These are phyloP conservation scores for Ridgeia piscesae DNA, from an alignment of 1,140 invertebrate genomes.

Conservation along the genomic window DNA sequence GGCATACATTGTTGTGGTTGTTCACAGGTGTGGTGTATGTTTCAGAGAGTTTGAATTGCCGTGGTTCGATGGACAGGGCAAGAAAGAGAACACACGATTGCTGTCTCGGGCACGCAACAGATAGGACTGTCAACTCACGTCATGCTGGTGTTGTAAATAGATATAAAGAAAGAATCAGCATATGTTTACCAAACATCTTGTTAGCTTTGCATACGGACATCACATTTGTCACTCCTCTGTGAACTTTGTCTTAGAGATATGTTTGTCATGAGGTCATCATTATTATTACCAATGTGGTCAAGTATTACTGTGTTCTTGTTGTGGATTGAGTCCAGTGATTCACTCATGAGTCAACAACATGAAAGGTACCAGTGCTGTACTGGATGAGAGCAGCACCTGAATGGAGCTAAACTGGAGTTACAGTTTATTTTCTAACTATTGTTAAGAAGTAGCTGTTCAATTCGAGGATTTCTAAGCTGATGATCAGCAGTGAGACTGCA, in stretches of 20 bases:
- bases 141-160: background rate
- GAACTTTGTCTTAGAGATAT: background rate
- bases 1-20: background rate
- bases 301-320: background rate
- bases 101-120: background rate
- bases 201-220: background rate
- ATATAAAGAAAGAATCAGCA: background rate
- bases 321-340: too few relatives aligned
- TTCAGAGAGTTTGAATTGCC: constrained; percentile 38
- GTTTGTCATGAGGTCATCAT: background rate
- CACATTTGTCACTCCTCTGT: background rate
- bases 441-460: too few relatives aligned
- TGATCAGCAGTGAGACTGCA: too few relatives aligned
- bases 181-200: background rate
- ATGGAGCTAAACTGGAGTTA: too few relatives aligned
- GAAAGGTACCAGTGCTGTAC: too few relatives aligned
- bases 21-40: background rate
- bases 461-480: too few relatives aligned
- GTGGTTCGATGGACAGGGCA: constrained; percentile 26
- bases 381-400: too few relatives aligned
- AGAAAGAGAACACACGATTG: background rate
- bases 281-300: background rate
- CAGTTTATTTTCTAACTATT: too few relatives aligned
- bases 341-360: too few relatives aligned
- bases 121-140: background rate